Percentiles rank a stretch among this genome's conserved stretches.
phyloP scores from a whole-genome alignment of 92 coral and sea anemone genomes.

The Porites lobata region DNA sequence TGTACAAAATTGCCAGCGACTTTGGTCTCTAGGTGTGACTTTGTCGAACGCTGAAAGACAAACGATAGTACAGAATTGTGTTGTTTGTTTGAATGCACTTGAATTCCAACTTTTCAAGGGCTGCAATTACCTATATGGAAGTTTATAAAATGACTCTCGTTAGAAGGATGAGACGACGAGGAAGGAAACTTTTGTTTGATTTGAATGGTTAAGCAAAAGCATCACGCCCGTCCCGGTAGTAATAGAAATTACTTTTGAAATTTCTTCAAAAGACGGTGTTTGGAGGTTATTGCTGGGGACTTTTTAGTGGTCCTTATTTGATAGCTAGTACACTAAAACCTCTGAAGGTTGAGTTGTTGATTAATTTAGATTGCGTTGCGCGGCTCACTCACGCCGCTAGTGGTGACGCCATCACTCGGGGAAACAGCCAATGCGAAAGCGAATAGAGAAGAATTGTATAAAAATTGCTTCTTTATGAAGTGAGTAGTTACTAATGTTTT shows the following conservation, averaged over 20 bases:
- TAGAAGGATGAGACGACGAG: too few species aligned
- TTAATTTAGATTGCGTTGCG: background rate
- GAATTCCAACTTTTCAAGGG: too few species aligned
- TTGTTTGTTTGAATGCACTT: too few species aligned
- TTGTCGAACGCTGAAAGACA: too few species aligned
- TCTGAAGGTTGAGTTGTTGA: background rate
- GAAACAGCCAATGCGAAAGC: background rate
- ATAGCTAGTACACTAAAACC: background rate
- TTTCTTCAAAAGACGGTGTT: too few species aligned
- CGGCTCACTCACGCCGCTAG: background rate
- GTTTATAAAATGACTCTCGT: too few species aligned
- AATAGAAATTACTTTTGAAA: background rate
- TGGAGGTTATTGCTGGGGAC: background rate
- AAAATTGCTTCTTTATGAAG: background rate
- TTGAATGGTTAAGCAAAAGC: too few species aligned
- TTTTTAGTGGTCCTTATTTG: background rate
- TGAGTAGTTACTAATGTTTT: background rate
- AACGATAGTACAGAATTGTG: too few species aligned
- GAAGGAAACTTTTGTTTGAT: too few species aligned
- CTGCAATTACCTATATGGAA: too few species aligned
- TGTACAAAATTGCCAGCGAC: background rate
- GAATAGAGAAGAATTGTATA: background rate
- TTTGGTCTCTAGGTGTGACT: too few species aligned
- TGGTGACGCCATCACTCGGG: background rate
- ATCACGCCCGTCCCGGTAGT: too few species aligned